These are phyloP conservation scores for Acheta domesticus DNA, from an alignment of 2,888 invertebrate species.

Conservation along the genomic window DNA sequence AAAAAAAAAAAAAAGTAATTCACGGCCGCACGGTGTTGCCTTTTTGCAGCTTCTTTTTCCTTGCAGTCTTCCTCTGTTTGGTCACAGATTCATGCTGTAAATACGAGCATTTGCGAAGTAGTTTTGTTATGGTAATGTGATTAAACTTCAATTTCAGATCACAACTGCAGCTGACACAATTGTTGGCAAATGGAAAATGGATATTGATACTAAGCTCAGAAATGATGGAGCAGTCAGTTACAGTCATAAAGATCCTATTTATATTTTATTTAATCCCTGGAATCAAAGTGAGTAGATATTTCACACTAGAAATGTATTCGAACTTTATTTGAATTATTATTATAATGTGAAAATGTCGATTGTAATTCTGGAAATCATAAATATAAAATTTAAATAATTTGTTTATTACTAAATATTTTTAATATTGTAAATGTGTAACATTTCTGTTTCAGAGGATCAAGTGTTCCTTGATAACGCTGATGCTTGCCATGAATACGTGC, in stretches of 20 bases:
- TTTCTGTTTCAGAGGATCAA: conserved; percentile 52
- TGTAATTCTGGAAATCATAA: not conserved
- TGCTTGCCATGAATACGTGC: conserved; percentile 76
- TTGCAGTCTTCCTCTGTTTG: too few relatives aligned
- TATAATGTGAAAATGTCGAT: not conserved
- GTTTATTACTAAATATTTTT: not conserved
- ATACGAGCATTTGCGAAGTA: too few relatives aligned
- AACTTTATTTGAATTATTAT: not conserved
- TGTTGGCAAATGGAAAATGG: conserved; percentile 80
- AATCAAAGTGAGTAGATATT: conserved; percentile 60
- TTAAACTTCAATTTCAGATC: conserved; percentile 52
- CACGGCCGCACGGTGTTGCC: too few relatives aligned
- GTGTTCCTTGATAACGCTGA: conserved; percentile 65
- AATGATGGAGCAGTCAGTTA: conserved; percentile 69
- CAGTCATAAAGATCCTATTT: conserved; percentile 64
- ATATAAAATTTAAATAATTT: not conserved
- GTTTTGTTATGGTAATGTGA: too few relatives aligned
- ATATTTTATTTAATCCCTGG: conserved; percentile 89
- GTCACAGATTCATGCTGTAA: too few relatives aligned
- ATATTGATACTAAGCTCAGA: conserved; percentile 73
- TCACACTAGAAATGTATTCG: not conserved
- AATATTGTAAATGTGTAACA: not conserved
- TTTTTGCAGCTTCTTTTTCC: too few relatives aligned
- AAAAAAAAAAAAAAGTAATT: too few relatives aligned
- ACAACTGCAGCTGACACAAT: conserved; percentile 68